Conservation (phyloP, 2,888 invertebrate genomes). For the Nomada flava region DNA sequence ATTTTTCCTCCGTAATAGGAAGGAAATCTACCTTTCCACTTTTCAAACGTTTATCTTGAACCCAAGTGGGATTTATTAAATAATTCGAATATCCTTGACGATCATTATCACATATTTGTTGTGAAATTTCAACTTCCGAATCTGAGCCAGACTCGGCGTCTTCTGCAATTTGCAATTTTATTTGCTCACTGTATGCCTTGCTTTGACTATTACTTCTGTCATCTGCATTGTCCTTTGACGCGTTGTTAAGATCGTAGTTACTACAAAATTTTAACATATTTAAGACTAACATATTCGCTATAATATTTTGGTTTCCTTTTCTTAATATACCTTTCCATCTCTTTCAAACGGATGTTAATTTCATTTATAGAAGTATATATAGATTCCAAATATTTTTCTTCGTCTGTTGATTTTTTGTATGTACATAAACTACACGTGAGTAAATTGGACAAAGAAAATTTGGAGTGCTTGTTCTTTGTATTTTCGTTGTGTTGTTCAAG, state of each 20-base stretch:
- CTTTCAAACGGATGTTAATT: slow-evolving; percentile 83
- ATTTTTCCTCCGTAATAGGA: slow-evolving; percentile 88
- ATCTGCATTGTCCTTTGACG: background rate
- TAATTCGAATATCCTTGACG: slow-evolving; percentile 73
- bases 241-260: background rate
- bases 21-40: slow-evolving; percentile 89
- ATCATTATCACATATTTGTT: slow-evolving; percentile 8
- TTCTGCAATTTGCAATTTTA: slow-evolving; percentile 11
- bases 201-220: slow-evolving; percentile 6
- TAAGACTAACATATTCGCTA: slow-evolving; percentile 5
- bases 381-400: slow-evolving; percentile 83
- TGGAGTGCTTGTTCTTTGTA: slow-evolving; percentile 82
- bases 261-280: slow-evolving; percentile 18
- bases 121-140: slow-evolving; percentile 50
- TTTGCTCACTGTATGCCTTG: background rate
- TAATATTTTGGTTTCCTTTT: background rate
- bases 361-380: slow-evolving; percentile 83
- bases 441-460: slow-evolving; percentile 85
- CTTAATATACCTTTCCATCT: slow-evolving; percentile 82
- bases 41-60: slow-evolving; percentile 88
- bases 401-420: slow-evolving; percentile 83
- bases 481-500: background rate
- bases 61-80: slow-evolving; percentile 88
- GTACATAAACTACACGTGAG: slow-evolving; percentile 86
- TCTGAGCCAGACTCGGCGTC: slow-evolving; percentile 12